Evolutionary conservation across 1,140 invertebrate genomes (phyloP).

Genomic region (Nixonia krombeini): DNA sequence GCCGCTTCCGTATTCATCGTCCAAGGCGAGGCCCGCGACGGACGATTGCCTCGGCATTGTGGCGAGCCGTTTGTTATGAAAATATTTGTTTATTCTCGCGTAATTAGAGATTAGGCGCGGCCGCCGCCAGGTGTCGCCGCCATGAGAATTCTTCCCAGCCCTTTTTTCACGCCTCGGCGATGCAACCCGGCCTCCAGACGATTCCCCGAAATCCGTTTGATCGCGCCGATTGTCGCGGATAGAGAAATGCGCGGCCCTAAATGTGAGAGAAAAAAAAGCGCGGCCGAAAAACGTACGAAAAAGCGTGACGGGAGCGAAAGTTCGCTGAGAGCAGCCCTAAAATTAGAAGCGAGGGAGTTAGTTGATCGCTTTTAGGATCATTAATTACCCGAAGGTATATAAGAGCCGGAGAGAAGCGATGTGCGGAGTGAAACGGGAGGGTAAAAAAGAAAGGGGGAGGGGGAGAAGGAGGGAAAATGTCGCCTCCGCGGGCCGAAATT

Average conservation of each 20-base stretch:
- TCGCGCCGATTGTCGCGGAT: too few relatives aligned
- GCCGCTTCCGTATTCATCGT: constrained; percentile 63
- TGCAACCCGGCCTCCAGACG: too few relatives aligned
- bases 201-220: too few relatives aligned
- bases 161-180: too few relatives aligned
- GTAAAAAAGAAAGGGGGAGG: constrained; percentile 22
- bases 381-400: constrained; percentile 65
- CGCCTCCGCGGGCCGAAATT: constrained; percentile 63
- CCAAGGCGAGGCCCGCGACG: constrained; percentile 48
- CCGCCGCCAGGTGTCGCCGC: constrained; percentile 31
- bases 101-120: constrained; percentile 54
- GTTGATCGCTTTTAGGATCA: constrained; percentile 66
- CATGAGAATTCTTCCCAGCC: constrained; percentile 44
- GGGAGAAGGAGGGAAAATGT: constrained; percentile 53
- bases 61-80: constrained; percentile 60
- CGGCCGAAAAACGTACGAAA: constrained; percentile 14
- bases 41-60: constrained; percentile 44
- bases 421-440: constrained; percentile 27
- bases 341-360: constrained; percentile 65
- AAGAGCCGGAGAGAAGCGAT: constrained; percentile 44
- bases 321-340: constrained; percentile 51
- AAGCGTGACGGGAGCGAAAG: constrained; percentile 15
- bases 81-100: constrained; percentile 59
- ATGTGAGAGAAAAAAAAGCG: too few relatives aligned
- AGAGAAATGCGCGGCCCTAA: too few relatives aligned